Conservation (phyloP, 2,113 vertebrate genomes). For the Tylochromis polylepis region DNA sequence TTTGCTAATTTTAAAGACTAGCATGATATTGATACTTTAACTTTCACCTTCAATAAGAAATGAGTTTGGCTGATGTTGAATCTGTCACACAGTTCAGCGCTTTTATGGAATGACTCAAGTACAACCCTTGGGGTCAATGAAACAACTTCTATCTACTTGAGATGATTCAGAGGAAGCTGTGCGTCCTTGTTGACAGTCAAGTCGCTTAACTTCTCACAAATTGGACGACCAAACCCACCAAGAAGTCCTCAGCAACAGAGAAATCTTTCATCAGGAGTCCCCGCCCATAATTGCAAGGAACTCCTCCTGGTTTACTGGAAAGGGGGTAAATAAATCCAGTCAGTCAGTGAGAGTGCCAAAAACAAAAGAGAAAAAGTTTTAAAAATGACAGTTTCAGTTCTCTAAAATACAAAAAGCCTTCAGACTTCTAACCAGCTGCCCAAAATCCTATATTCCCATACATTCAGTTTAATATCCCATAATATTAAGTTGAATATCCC, state of each 20-base stretch:
- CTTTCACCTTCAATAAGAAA: not conserved
- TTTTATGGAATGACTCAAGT: not conserved
- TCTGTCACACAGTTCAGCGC: not conserved
- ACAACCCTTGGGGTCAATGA: not conserved
- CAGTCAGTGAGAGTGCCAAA: not conserved
- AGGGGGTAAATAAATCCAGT: not conserved
- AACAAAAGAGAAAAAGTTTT: not conserved
- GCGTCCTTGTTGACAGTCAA: not conserved
- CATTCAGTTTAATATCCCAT: no score
- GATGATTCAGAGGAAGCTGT: not conserved
- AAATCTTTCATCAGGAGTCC: slow-evolving; percentile 77
- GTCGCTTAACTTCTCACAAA: not conserved
- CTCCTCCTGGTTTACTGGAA: slow-evolving; percentile 86
- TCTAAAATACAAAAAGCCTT: not conserved
- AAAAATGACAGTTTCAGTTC: not conserved
- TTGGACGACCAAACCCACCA: not conserved
- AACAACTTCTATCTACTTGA: not conserved
- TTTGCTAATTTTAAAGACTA: not conserved
- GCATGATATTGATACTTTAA: not conserved
- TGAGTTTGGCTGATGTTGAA: not conserved
- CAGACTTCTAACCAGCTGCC: no score
- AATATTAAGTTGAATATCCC: no score
- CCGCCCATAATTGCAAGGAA: slow-evolving; percentile 94
- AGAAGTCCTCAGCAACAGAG: not conserved
- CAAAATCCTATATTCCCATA: no score